These are phyloP conservation scores for Mesodorylaimus sp. DNA, from an alignment of 2,888 invertebrate species.

Conservation along the genomic window DNA sequence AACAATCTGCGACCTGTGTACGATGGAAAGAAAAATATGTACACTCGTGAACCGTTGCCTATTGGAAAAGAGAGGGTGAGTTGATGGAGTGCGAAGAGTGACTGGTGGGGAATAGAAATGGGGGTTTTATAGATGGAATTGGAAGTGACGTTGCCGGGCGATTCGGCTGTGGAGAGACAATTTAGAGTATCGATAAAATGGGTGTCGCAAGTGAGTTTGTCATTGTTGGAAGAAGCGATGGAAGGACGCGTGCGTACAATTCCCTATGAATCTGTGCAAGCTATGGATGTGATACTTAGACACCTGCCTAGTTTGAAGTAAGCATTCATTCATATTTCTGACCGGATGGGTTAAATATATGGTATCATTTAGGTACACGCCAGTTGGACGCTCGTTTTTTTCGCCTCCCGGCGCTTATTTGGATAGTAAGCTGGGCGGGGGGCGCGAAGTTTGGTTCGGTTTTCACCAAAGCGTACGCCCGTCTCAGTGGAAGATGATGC, in stretches of 20 bases:
- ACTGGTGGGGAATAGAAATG: background rate
- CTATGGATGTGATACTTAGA: constrained; percentile 95
- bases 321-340: constrained; percentile 15
- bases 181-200: constrained; percentile 94
- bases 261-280: constrained; percentile 83
- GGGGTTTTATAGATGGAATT: constrained; percentile 28
- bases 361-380: constrained; percentile 52
- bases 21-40: constrained; percentile 93
- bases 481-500: constrained; percentile 99
- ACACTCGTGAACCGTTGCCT: constrained; percentile 87
- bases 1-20: constrained; percentile 57
- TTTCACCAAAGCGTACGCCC: constrained; percentile 98
- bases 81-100: background rate
- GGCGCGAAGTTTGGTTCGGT: constrained; percentile 98
- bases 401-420: constrained; percentile 55
- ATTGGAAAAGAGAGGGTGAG: constrained; percentile 78
- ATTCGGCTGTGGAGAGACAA: constrained; percentile 79
- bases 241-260: constrained; percentile 79
- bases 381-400: constrained; percentile 96
- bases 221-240: constrained; percentile 87
- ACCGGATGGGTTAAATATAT: background rate
- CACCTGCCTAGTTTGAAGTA: constrained; percentile 92
- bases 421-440: constrained; percentile 50
- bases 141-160: constrained; percentile 77
- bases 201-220: constrained; percentile 76